Base-by-base conservation (phyloP, 2,113 vertebrate genomes). In the Lathamus discolor region DNA sequence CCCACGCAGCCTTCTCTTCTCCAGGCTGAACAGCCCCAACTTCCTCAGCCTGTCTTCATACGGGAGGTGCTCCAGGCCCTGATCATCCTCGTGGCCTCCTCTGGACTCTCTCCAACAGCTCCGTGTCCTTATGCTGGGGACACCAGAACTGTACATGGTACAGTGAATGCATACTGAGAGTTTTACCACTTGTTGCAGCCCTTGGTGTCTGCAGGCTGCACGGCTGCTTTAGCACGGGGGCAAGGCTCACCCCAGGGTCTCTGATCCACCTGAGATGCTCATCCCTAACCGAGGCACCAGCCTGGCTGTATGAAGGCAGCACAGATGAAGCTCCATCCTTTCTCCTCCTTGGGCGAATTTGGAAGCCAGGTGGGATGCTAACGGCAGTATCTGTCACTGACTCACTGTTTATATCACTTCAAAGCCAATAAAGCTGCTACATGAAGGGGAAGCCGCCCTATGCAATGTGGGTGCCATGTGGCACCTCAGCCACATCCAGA, bases 141-240 rank as follows among this genome's bases (percentile, higher is more conserved):
- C 57, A 59, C 33, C 57, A 59, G 57, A 9, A 59, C 57, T 15
- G 22, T 4, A 5, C 8, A 35, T n/a, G 33, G 20, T 15, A 59
- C 33, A 35, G 33, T 23, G 57, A 54, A 62, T 41, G 33, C 48
- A 33, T 18, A 41, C 0, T 1, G 22, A 27, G 11, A 68, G 7
- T 39, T 70, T 46, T 35, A 31, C 13, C 17, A 35, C 48, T 69
- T 68, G 64, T 43, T 63, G 52, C 29, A 77, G 59, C 22, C 22
- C 52, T 29, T 29, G 29, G 41, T 9, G 11, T 11, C 41, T 39
- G 24, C 67, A 83, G 27, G 37, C 25, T 57, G 70, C 8, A 9
- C 1, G 18, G 16, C 6, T 74, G n/a, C 48, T 77, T 82, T 29
- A 25, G 33, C 0, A 0, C 3, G 5, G 28, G 1, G 2, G 5